phyloP scores from a whole-genome alignment of 2,797 vertebrate genomes.

The Sebastolobus alascanus region DNA sequence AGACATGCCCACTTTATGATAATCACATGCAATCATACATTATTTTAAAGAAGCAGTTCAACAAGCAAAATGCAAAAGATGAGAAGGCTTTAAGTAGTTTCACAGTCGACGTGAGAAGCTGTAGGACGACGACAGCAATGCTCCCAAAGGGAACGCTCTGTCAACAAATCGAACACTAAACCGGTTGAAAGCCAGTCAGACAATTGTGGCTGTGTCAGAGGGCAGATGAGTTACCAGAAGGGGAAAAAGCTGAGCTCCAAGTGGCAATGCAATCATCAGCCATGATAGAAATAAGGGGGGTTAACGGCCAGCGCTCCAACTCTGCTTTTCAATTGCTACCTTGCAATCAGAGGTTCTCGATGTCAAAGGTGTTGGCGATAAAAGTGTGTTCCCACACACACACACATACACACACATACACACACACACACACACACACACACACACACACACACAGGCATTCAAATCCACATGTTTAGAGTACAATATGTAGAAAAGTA shows the following conservation, averaged over 20 bases:
- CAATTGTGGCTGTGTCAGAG: conserved; percentile 50
- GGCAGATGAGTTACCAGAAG: conserved; percentile 45
- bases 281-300: conserved; percentile 58
- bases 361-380: conserved; percentile 42
- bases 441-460: no score
- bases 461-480: neutral
- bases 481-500: neutral
- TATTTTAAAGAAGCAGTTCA: no score
- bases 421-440: neutral
- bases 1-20: no score
- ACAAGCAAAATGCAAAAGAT: neutral
- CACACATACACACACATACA: neutral
- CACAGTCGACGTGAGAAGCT: conserved; percentile 6
- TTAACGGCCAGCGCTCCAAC: conserved; percentile 47
- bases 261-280: conserved; percentile 61
- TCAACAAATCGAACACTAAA: conserved; percentile 42
- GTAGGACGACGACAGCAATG: conserved; percentile 19
- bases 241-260: conserved; percentile 37
- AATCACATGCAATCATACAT: no score
- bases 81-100: neutral
- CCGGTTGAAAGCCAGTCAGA: conserved; percentile 38
- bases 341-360: conserved; percentile 43
- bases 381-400: neutral
- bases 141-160: conserved; percentile 26
- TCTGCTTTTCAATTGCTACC: conserved; percentile 49